Percentiles rank a stretch among this genome's conserved stretches.
Evolutionary conservation across 2,888 invertebrate genomes (phyloP).

Genomic region (Keiferia lycopersicella): DNA sequence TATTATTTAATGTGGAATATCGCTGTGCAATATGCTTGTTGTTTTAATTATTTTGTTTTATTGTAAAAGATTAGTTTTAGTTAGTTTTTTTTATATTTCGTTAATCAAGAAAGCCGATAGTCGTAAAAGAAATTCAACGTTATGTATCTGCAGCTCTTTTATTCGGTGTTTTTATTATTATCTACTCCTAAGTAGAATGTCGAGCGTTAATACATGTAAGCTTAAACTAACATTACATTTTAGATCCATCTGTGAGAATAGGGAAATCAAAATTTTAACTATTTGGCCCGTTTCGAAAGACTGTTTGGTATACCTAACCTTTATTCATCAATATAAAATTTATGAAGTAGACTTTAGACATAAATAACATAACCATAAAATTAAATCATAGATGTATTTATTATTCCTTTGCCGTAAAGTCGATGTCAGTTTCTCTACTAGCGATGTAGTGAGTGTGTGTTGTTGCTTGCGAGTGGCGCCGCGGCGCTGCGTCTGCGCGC

Average conservation of each 20-base stretch:
- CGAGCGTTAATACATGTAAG: constrained; percentile 53
- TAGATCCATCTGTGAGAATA: constrained; percentile 74
- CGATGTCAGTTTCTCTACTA: constrained; percentile 65
- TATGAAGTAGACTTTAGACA: constrained; percentile 62
- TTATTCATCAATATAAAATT: constrained; percentile 63
- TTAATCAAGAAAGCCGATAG: constrained; percentile 33
- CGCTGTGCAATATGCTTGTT: constrained; percentile 80
- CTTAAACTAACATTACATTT: constrained; percentile 59
- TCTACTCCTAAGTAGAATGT: constrained; percentile 45
- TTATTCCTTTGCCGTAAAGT: constrained; percentile 59
- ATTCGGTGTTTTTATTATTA: constrained; percentile 36
- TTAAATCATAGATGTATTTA: constrained; percentile 51
- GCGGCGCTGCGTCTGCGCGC: neutral
- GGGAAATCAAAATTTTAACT: constrained; percentile 79
- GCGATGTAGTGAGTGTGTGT: constrained; percentile 55
- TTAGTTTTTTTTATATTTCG: constrained; percentile 47
- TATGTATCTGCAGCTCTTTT: constrained; percentile 20
- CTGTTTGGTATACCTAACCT: constrained; percentile 85
- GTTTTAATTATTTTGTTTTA: constrained; percentile 72
- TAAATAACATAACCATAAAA: constrained; percentile 49
- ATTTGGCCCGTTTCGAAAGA: constrained; percentile 86
- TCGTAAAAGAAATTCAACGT: constrained; percentile 30
- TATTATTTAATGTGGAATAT: constrained; percentile 70
- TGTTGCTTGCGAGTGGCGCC: constrained; percentile 43
- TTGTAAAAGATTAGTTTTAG: constrained; percentile 53